A percentile compares a stretch with the other conserved stretches of the same genome.
These are phyloP conservation scores for Eleutherodactylus coqui DNA, from an alignment of 2,797 vertebrate genomes.

Conservation along the genomic window DNA sequence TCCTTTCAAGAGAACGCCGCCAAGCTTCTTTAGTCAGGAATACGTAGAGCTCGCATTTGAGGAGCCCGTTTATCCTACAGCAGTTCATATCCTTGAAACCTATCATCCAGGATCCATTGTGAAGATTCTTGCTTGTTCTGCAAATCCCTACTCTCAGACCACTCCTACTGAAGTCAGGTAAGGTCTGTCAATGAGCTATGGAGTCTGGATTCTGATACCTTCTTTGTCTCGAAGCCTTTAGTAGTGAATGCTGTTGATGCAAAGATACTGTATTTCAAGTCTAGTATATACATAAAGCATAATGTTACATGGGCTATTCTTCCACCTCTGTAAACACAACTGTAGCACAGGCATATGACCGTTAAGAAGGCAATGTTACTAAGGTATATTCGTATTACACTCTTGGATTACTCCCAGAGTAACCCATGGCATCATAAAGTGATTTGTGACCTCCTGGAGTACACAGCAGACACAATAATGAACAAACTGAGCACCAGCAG, in stretches of 20 bases:
- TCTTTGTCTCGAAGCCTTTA: neutral
- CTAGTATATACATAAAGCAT: too few species aligned
- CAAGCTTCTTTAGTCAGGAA: conserved; percentile 90
- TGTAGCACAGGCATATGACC: too few species aligned
- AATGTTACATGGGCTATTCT: too few species aligned
- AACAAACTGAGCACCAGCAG: too few species aligned
- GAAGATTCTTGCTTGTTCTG: conserved; percentile 94
- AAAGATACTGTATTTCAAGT: too few species aligned
- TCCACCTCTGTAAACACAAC: too few species aligned
- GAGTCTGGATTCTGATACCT: neutral
- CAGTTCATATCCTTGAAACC: conserved; percentile 94
- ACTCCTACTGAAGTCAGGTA: conserved; percentile 92
- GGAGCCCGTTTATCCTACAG: conserved; percentile 95
- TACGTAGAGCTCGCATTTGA: conserved; percentile 95
- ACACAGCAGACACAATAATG: too few species aligned
- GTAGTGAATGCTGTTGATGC: conserved; percentile 30
- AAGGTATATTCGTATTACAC: too few species aligned
- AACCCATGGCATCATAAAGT: too few species aligned
- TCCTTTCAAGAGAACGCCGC: conserved; percentile 85
- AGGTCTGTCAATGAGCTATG: conserved; percentile 44
- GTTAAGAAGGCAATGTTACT: too few species aligned
- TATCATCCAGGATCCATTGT: conserved; percentile 96
- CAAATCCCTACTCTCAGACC: conserved; percentile 94
- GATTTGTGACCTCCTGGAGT: too few species aligned
- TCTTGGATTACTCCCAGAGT: too few species aligned